phyloP scores from a whole-genome alignment of 2,113 vertebrate genomes.

The Trichomycterus rosablanca region DNA sequence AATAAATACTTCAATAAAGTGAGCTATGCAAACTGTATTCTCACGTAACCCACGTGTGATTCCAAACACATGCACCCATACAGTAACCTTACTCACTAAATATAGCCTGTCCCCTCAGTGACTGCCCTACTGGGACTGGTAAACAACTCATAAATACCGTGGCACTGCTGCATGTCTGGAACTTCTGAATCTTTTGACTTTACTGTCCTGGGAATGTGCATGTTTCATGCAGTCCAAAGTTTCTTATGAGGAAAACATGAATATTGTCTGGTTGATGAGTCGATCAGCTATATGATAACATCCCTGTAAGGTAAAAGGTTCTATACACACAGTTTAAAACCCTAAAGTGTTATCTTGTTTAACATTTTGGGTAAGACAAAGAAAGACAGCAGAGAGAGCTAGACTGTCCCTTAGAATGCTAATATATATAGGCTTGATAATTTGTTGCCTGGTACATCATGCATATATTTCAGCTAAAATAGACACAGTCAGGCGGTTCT shows the following conservation, averaged over 20 bases:
- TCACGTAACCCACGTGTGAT: neutral
- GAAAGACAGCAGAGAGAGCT: too few relatives aligned
- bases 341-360: too few relatives aligned
- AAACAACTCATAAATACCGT: neutral
- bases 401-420: too few relatives aligned
- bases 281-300: too few relatives aligned
- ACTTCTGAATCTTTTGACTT: neutral
- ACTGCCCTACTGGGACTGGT: slow-evolving; percentile 7
- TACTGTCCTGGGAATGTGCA: neutral
- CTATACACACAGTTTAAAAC: too few relatives aligned
- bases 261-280: too few relatives aligned
- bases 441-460: too few relatives aligned
- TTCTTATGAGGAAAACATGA: too few relatives aligned
- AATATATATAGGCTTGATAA: too few relatives aligned
- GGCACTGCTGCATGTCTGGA: neutral
- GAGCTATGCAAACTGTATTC: slow-evolving; percentile 15
- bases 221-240: neutral
- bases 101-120: slow-evolving; percentile 13
- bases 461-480: too few relatives aligned
- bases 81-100: slow-evolving; percentile 23
- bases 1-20: slow-evolving; percentile 16
- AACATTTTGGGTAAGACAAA: too few relatives aligned
- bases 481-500: neutral
- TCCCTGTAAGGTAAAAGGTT: too few relatives aligned
- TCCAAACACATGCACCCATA: neutral